Percentiles rank a stretch among this genome's conserved stretches.
These are phyloP conservation scores for Anolis apletophallus DNA, from an alignment of 2,797 vertebrate genomes.

Conservation along the genomic window DNA sequence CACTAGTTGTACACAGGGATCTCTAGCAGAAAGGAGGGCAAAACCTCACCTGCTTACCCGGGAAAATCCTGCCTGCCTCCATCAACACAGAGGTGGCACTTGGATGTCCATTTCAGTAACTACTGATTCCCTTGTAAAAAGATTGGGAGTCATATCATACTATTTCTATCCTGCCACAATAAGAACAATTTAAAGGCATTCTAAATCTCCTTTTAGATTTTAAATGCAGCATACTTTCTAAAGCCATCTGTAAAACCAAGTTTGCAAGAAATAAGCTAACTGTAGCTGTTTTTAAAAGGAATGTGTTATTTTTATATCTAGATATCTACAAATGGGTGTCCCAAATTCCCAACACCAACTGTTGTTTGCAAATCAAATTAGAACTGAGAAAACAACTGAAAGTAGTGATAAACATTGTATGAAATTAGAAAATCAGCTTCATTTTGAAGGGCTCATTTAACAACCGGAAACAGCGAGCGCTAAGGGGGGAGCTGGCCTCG, in stretches of 20 bases:
- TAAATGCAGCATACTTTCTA: slow-evolving; percentile 62
- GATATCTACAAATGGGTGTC: slow-evolving; percentile 40
- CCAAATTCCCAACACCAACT: slow-evolving; percentile 43
- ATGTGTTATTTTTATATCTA: slow-evolving; percentile 48
- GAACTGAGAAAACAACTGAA: background rate
- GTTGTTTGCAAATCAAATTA: slow-evolving; percentile 35
- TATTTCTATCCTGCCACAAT: slow-evolving; percentile 58
- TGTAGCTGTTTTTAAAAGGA: slow-evolving; percentile 9
- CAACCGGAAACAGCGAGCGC: no score
- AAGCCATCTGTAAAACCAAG: slow-evolving; percentile 60
- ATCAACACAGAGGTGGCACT: no score
- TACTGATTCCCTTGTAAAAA: no score
- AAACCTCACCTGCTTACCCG: no score
- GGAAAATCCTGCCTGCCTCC: no score
- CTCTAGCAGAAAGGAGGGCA: no score
- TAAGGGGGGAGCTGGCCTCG: no score
- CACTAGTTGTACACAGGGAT: no score
- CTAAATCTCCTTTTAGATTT: slow-evolving; percentile 57
- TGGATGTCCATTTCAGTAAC: no score
- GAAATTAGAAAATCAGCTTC: background rate
- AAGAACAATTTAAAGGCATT: slow-evolving; percentile 66
- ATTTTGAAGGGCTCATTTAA: slow-evolving; percentile 35
- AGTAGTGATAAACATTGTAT: slow-evolving; percentile 18
- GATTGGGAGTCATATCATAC: slow-evolving; percentile 65
- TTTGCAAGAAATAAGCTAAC: slow-evolving; percentile 49